Evolutionary conservation across 2,797 vertebrate genomes (phyloP).

Genomic region (Phylloscopus collybita): DNA sequence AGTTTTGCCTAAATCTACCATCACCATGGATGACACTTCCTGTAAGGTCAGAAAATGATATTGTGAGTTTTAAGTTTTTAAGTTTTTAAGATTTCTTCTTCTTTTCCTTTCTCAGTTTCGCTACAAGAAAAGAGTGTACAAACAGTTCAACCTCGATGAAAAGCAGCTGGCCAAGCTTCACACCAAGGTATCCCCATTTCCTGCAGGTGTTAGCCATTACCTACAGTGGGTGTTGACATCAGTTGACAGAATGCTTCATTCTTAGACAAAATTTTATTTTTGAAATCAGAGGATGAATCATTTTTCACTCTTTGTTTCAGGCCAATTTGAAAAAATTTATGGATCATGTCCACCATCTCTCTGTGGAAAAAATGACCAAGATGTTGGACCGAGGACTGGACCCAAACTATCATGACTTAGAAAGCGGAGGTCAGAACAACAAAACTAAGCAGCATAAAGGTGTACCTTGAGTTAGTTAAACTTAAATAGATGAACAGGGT

Average conservation of each 20-base stretch:
- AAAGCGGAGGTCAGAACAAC: constrained; percentile 85
- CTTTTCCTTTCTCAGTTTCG: constrained; percentile 82
- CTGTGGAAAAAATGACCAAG: constrained; percentile 89
- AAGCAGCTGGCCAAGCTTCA: constrained; percentile 93
- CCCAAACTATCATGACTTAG: constrained; percentile 93
- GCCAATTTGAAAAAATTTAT: constrained; percentile 92
- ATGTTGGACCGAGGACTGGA: constrained; percentile 93
- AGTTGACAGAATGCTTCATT: not conserved
- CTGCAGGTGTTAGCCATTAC: not conserved
- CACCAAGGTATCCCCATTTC: constrained; percentile 83
- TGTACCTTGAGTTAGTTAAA: not conserved
- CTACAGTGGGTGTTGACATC: not conserved
- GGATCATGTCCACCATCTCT: constrained; percentile 88
- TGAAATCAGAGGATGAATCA: not conserved
- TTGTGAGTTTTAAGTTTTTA: not conserved
- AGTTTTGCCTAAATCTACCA: not conserved
- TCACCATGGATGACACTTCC: not conserved
- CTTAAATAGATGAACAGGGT: not conserved
- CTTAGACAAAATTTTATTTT: not conserved
- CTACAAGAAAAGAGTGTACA: constrained; percentile 93
- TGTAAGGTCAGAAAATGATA: not conserved
- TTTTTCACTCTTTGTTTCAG: constrained; percentile 70
- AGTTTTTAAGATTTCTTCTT: not conserved
- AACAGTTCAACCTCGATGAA: constrained; percentile 85
- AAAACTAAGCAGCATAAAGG: not conserved